These are phyloP conservation scores for Drosophila watanabei DNA, from an alignment of 1,140 invertebrate species.

Conservation along the genomic window DNA sequence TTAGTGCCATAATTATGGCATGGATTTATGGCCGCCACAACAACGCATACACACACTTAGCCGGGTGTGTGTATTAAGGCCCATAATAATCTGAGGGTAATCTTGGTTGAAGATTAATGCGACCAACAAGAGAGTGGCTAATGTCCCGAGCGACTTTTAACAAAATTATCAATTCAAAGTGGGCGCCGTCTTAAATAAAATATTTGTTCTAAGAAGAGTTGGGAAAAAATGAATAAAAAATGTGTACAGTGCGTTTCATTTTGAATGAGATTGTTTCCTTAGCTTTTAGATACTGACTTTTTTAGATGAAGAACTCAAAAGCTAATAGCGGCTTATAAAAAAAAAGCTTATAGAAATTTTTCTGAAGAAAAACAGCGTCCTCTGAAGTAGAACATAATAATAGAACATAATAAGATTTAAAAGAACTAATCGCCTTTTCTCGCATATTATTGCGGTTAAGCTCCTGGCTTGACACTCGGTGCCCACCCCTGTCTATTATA, in stretches of 20 bases:
- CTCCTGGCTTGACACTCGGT: no score
- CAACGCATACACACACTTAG: conserved; percentile 10
- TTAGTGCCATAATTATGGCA: conserved; percentile 37
- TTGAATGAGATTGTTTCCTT: no score
- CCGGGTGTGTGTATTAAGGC: neutral
- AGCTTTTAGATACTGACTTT: neutral
- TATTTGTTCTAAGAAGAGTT: neutral
- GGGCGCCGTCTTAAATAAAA: conserved; percentile 35
- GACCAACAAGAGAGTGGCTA: conserved; percentile 29
- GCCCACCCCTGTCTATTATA: no score
- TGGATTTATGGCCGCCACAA: conserved; percentile 24
- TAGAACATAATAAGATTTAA: no score
- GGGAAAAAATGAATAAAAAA: neutral
- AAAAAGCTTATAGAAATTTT: neutral
- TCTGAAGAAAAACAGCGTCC: neutral
- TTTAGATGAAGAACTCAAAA: neutral
- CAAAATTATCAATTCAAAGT: conserved; percentile 22
- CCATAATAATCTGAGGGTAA: conserved; percentile 51
- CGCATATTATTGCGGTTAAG: no score
- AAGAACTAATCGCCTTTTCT: no score
- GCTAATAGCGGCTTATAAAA: neutral
- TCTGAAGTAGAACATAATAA: no score
- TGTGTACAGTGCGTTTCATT: conserved; percentile 2
- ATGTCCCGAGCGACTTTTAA: conserved; percentile 6
- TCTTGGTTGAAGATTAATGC: conserved; percentile 60